Evolutionary conservation across 2,113 vertebrate genomes (phyloP).

Genomic region (Polyodon spathula): DNA sequence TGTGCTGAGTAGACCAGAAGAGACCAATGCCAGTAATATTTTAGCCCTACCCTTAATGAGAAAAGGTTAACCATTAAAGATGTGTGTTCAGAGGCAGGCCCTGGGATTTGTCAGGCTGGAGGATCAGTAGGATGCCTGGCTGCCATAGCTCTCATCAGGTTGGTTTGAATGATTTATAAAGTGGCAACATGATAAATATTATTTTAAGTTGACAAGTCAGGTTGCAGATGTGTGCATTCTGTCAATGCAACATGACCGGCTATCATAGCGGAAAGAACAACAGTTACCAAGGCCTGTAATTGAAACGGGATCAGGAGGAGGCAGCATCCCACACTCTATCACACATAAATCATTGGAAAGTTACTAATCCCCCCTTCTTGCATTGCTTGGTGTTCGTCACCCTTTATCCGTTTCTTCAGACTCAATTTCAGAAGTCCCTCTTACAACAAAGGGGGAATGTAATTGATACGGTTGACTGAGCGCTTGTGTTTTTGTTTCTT

Average conservation of each 20-base stretch:
- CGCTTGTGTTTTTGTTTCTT: too few relatives aligned
- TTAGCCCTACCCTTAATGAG: too few relatives aligned
- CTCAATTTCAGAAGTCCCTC: not conserved
- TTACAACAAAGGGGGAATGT: slow-evolving; percentile 1
- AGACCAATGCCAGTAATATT: too few relatives aligned
- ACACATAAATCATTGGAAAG: slow-evolving; percentile 47
- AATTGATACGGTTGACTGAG: too few relatives aligned
- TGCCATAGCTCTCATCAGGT: slow-evolving; percentile 59
- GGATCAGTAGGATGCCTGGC: slow-evolving; percentile 37
- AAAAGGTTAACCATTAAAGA: not conserved
- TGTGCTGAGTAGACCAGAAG: too few relatives aligned
- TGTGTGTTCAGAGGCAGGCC: slow-evolving; percentile 32
- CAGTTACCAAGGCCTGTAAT: slow-evolving; percentile 26
- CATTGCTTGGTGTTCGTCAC: slow-evolving; percentile 22
- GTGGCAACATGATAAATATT: slow-evolving; percentile 56
- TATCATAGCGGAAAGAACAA: slow-evolving; percentile 38
- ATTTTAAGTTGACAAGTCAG: slow-evolving; percentile 49
- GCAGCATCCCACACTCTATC: slow-evolving; percentile 39
- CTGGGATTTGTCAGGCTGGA: slow-evolving; percentile 39
- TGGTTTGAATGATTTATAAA: slow-evolving; percentile 59
- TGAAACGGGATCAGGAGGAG: slow-evolving; percentile 40
- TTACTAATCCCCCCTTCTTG: slow-evolving; percentile 10
- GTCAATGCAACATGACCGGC: slow-evolving; percentile 42
- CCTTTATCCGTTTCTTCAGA: not conserved
- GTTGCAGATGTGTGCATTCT: slow-evolving; percentile 48